Base-by-base conservation (phyloP, 2,888 invertebrate species). In the Timema podura region DNA sequence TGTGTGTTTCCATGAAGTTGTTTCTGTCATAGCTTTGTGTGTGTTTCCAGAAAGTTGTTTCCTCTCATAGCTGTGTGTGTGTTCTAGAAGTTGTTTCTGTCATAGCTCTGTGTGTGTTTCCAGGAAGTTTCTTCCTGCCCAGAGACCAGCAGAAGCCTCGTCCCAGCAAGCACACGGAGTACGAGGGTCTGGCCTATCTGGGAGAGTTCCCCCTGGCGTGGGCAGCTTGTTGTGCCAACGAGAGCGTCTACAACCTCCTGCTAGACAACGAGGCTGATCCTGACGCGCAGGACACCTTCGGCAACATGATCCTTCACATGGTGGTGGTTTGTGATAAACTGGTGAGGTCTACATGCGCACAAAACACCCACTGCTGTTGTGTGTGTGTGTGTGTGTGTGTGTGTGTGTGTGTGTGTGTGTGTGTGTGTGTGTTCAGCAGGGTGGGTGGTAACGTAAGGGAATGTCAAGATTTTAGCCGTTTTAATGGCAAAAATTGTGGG, bases 261-360 rank as follows among this genome's bases (percentile, higher is more conserved):
- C 83, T 98, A 68, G 96, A 97, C 77, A 89, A 89, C 65, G 96
- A 93, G 1, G 96, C 98, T 0, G 91, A 98, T 82, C 98, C 98
- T 0, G 96, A 99, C 81, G 86, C 90, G n/a, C 93, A 95, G 80
- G 98, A 99, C 81, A 89, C 93, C 0, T 98, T 96, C 79, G 99
- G 99, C 11, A 99, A 99, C 80, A 98, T 96, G 89, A 95, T 98
- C 74, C 85, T 99, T n/a, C 99, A 99, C 80, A 98, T 99, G 96
- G 96, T 98, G 51, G 98, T 99, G 54, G 97, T 99, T 72, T 92
- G 95, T 79, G 96, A 98, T 83, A 97, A 98, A 82, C 83, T 96
- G 85, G 97, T 96, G 82, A 82, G 84, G 78, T 48, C 51, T 68
- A 30, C 6, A 30, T 30, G 30, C 30, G 30, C 30, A 30, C 30